Base-by-base conservation (phyloP, 2,113 vertebrate species). In the Cyprinodon brontotheroides region DNA sequence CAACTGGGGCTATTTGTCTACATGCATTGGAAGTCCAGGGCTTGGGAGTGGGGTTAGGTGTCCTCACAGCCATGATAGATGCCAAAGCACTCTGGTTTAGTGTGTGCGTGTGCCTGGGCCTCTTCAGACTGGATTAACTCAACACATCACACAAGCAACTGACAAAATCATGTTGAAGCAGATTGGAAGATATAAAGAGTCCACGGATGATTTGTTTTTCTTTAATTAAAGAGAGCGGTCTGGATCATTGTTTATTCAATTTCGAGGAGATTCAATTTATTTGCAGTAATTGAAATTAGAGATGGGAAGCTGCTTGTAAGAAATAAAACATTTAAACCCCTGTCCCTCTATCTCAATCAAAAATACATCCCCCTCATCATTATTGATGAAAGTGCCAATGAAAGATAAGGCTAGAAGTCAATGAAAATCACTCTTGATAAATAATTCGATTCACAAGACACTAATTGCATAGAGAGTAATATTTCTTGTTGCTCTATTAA, bases 21-120 rank as follows among this genome's bases (percentile, higher is more conserved):
- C 65, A 81, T 80, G 86, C 91, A 92, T 91, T 91, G 80, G 82
- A 92, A 83, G 88, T 90, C 88, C 80, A 75, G 76, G 81, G 80
- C 85, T 85, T 79, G 57, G 64, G 80, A 76, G 76, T 59, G 74
- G 82, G 88, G 88, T 88, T 72, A 82, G 85, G 65, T 76, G 4
- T 77, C 76, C 79, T 70, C 77, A 74, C 20, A 67, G 74, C 68
- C 70, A 29, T 67, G 70, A 78, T 84, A 80, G 84, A 90, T 86
- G 83, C 87, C 85, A 83, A 86, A 87, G 79, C 81, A 78, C 82
- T 77, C 62, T 61, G 29, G 4, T 66, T 45, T 66, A 14, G 4
- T 45, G 17, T 65, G 39, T 37, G 67, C 4, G 50, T 68, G 65
- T 70, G 67, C 17, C 39, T 13, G 10, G 2, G 12, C 68, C n/a